phyloP scores from a whole-genome alignment of 2,888 invertebrate species.

The Drosophila borealis region DNA sequence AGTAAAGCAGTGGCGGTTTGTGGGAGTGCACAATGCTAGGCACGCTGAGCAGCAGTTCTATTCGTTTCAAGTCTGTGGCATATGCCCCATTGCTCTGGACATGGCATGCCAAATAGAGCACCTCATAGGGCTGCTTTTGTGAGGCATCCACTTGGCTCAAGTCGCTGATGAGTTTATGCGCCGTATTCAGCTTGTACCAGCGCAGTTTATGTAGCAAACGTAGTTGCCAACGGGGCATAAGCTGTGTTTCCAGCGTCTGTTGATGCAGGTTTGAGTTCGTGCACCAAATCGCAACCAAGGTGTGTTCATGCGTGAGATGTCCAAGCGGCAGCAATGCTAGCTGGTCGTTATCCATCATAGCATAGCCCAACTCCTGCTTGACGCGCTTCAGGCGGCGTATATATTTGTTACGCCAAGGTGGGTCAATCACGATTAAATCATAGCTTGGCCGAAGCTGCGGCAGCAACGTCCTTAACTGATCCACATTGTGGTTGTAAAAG shows the following conservation, averaged over 20 bases:
- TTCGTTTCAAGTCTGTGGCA: slow-evolving; percentile 81
- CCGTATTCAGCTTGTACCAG: slow-evolving; percentile 90
- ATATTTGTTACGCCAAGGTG: slow-evolving; percentile 98
- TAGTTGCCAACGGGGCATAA: slow-evolving; percentile 93
- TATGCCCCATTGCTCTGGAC: slow-evolving; percentile 49
- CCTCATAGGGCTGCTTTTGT: slow-evolving; percentile 95
- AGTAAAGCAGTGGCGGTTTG: slow-evolving; percentile 94
- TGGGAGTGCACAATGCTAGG: slow-evolving; percentile 98
- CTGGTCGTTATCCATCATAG: slow-evolving; percentile 91
- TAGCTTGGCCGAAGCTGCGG: slow-evolving; percentile 86
- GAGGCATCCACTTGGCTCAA: slow-evolving; percentile 84
- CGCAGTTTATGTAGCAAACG: slow-evolving; percentile 90
- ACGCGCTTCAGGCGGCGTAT: slow-evolving; percentile 91
- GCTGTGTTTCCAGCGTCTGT: slow-evolving; percentile 88
- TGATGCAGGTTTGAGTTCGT: slow-evolving; percentile 93
- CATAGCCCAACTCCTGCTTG: slow-evolving; percentile 87
- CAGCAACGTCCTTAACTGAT: slow-evolving; percentile 87
- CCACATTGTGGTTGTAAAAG: slow-evolving; percentile 89
- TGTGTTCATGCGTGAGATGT: slow-evolving; percentile 87
- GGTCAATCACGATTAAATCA: slow-evolving; percentile 95
- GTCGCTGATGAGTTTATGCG: slow-evolving; percentile 89
- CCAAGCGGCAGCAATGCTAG: slow-evolving; percentile 90
- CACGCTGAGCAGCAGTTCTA: slow-evolving; percentile 90
- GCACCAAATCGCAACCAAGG: slow-evolving; percentile 95
- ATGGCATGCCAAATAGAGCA: slow-evolving; percentile 88